Base-by-base conservation (phyloP, 2,888 invertebrate species). In the Drosophila mercatorum region DNA sequence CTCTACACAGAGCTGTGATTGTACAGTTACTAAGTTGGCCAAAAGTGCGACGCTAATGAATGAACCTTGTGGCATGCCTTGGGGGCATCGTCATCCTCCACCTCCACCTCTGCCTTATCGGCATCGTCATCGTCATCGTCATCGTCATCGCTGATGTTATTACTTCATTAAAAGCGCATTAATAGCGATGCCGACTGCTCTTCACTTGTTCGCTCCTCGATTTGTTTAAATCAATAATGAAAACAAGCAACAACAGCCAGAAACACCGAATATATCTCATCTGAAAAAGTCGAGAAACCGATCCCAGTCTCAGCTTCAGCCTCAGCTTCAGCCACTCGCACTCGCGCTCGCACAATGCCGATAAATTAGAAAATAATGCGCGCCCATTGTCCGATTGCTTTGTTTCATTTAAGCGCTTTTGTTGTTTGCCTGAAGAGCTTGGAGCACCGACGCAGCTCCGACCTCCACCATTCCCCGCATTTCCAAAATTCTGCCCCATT, bases 341-440 rank as follows among this genome's bases (percentile, higher is more conserved):
- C 26, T 55, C 53, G 53, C 65, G 66, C 70, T 70, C 71, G 71
- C 68, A 80, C 78, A 90, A 90, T 90, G 89, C 81, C 83, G 83
- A 89, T 90, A 90, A 90, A 90, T 90, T 90, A 90, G 90, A 90
- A 87, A 84, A 90, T 90, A 90, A 90, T 90, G 89, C 86, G 90
- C 83, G 68, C 74, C 88, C 90, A 90, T 90, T 90, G 90, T 90
- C 80, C 82, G 80, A 49, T 62, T 71, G 82, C 89, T 90, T 87
- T 88, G 81, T 87, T 90, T 90, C 88, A 84, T 84, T 89, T 90
- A 78, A 89, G 82, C 82, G 83, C 89, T 87, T 90, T 83, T 86
- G 88, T 86, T 83, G 71, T 80, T 51, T 78, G 51, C 79, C 49
- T 67, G 55, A 49, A 68, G 71, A 76, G 67, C 67, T 67, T 38